These are phyloP conservation scores for Marmota flaviventris DNA, from an alignment of 2,113 vertebrate genomes.

Conservation along the genomic window DNA sequence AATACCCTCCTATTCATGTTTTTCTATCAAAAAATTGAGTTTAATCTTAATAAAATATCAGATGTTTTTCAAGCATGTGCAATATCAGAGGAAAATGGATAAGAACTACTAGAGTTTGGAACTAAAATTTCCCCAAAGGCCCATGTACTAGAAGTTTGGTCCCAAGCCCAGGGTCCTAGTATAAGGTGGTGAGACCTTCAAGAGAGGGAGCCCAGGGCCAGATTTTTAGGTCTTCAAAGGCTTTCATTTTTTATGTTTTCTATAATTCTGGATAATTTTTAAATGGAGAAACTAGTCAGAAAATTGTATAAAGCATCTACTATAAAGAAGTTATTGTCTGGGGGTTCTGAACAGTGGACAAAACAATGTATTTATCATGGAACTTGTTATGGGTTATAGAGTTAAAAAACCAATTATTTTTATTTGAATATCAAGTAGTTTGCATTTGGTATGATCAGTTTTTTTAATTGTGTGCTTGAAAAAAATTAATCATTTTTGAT, in stretches of 20 bases:
- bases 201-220: no score
- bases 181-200: background rate
- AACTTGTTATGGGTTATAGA: background rate
- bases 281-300: background rate
- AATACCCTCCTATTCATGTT: background rate
- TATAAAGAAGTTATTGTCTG: background rate
- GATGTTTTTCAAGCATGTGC: background rate
- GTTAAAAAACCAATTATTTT: no score
- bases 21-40: background rate
- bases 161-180: background rate
- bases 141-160: background rate
- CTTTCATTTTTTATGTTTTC: background rate
- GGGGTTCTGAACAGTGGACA: background rate
- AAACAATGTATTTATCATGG: background rate
- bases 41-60: background rate
- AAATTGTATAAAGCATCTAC: background rate
- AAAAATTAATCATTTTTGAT: background rate
- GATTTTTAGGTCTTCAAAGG: background rate
- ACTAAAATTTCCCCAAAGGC: background rate
- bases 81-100: background rate
- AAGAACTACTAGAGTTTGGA: background rate
- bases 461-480: background rate
- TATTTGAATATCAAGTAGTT: background rate
- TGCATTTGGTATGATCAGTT: background rate
- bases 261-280: background rate